Evolutionary conservation across 2,888 invertebrate species (phyloP), one percentile per base, ranked within the genome.

Genomic region (Isoperla grammatica): DNA sequence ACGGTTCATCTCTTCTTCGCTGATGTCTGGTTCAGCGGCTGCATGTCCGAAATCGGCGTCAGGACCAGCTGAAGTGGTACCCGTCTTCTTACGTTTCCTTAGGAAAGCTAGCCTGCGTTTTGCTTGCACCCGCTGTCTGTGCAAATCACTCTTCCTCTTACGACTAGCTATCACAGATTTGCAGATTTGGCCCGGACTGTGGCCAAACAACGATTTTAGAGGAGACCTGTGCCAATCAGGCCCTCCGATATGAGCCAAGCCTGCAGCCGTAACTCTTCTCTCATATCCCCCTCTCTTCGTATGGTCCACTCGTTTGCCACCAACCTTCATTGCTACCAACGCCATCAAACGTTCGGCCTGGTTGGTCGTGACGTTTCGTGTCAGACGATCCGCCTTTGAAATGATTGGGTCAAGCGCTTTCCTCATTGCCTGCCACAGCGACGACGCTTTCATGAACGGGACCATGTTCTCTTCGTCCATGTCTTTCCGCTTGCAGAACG

Each of bases 401-500:
- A 43, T 20, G 9, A 43, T 17, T 2, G 43, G 43, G 8, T 9
- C 43, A 2, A 43, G 15, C 12, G 43, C 43, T 11, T 43, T 9
- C 17, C 15, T 13, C 4, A 40, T 40, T 6, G 13, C 40, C 3
- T 40, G 4, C 40, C 40, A 40, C 40, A 12, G 13, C 4, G 40
- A 15, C 4, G 40, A 13, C 15, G n/a, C 13, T 15, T 40, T n/a
- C 40, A 40, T 6, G 40, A 40, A 40, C 4, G 40, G 4, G 3
- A 40, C 40, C 15, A 13, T 6, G 12, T 43, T 43, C 15, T 43
- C 43, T 13, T 20, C 42, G 12, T 11, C 39, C 12, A 48, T 49
- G 9, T 60, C 23, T 59, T 48, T 46, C 42, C 39, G 37, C 17
- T 17, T 20, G n/a, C 61, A 60, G 22, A 35, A 60, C 6, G 9